A percentile compares a stretch with the other conserved stretches of the same genome.
These are phyloP conservation scores for Calosoma granatense DNA, from an alignment of 1,140 invertebrate genomes.

Conservation along the genomic window DNA sequence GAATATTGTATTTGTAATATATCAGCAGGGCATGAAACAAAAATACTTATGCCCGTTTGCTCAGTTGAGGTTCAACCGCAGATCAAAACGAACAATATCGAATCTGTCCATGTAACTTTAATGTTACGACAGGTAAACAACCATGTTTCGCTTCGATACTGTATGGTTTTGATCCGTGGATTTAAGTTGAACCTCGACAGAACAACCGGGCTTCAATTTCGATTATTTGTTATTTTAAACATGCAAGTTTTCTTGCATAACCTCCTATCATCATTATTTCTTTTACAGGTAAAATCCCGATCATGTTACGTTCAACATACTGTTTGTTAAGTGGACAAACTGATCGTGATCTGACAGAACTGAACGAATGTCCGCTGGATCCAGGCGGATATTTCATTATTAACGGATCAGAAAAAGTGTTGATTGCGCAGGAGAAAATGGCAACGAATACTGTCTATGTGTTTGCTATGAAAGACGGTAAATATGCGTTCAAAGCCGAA, in stretches of 20 bases:
- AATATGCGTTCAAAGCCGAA: constrained; percentile 97
- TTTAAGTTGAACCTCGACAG: too few species aligned
- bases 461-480: constrained; percentile 96
- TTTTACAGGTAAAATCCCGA: constrained; percentile 78
- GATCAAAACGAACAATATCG: too few species aligned
- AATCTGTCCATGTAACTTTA: too few species aligned
- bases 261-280: constrained; percentile 15
- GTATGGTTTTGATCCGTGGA: too few species aligned
- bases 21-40: too few species aligned
- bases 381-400: constrained; percentile 96
- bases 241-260: too few species aligned
- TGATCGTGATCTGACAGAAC: constrained; percentile 95
- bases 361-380: constrained; percentile 98
- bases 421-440: constrained; percentile 99
- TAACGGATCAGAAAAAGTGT: constrained; percentile 90
- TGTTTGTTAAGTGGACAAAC: constrained; percentile 87
- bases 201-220: too few species aligned
- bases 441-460: constrained; percentile 99
- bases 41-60: background rate
- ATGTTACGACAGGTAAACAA: too few species aligned
- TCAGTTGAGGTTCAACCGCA: background rate
- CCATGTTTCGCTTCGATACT: too few species aligned
- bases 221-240: too few species aligned
- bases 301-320: constrained; percentile 96
- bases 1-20: too few species aligned